These are phyloP conservation scores for Patiria miniata DNA, from an alignment of 35 echinoderm and acorn worm species.

Conservation along the genomic window DNA sequence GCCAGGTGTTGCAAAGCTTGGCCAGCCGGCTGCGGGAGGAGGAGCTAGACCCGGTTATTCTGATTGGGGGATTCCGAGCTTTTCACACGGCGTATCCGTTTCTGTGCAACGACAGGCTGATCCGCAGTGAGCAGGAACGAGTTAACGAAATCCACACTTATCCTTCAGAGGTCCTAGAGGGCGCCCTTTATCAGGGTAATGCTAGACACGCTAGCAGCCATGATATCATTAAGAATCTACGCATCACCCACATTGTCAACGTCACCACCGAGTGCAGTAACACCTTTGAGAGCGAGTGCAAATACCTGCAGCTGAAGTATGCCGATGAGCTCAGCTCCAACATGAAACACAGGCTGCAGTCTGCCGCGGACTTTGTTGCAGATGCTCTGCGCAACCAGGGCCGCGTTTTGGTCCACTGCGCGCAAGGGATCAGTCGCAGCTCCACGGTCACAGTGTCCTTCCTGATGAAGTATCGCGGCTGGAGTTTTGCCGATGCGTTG, in stretches of 20 bases:
- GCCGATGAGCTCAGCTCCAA: slow-evolving; percentile 68
- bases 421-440: slow-evolving; percentile 85
- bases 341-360: slow-evolving; percentile 46
- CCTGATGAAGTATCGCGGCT: slow-evolving; percentile 81
- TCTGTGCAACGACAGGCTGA: slow-evolving; percentile 64
- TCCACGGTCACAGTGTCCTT: slow-evolving; percentile 83
- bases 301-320: slow-evolving; percentile 79
- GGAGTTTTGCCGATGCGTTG: slow-evolving; percentile 74
- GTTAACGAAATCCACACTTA: slow-evolving; percentile 58
- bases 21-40: slow-evolving; percentile 38
- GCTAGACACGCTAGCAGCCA: slow-evolving; percentile 54
- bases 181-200: slow-evolving; percentile 84
- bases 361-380: slow-evolving; percentile 83
- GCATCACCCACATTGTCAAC: slow-evolving; percentile 85
- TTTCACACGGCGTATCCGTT: slow-evolving; percentile 63
- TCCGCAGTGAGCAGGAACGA: slow-evolving; percentile 63
- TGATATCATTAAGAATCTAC: slow-evolving; percentile 56
- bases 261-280: slow-evolving; percentile 63
- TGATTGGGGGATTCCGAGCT: slow-evolving; percentile 64
- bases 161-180: slow-evolving; percentile 82
- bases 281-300: slow-evolving; percentile 55
- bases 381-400: slow-evolving; percentile 54
- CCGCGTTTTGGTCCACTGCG: slow-evolving; percentile 88
- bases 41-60: slow-evolving; percentile 52
- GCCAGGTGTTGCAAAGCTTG: slow-evolving; percentile 2